phyloP scores from a whole-genome alignment of 2,888 invertebrate species.

The Ophioninae sp. region DNA sequence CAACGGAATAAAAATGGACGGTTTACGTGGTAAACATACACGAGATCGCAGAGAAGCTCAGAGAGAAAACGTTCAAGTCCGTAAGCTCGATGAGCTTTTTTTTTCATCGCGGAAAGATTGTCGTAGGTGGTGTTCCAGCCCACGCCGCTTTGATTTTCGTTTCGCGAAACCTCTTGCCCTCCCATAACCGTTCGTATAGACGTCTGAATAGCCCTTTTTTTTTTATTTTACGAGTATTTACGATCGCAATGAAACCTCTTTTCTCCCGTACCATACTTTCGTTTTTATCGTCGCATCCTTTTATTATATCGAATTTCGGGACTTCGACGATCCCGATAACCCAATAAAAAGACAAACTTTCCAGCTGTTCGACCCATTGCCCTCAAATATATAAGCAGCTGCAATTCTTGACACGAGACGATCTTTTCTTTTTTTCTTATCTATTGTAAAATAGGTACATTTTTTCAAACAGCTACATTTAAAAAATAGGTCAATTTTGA shows the following conservation, averaged over 20 bases:
- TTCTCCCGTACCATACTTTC: constrained; percentile 17
- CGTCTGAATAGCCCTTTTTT: constrained; percentile 41
- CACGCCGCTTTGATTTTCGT: constrained; percentile 16
- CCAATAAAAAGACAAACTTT: background rate
- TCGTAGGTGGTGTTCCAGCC: background rate
- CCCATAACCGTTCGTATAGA: constrained; percentile 14
- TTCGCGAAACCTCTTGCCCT: background rate
- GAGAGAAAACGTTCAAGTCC: constrained; percentile 11
- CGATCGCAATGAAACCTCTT: constrained; percentile 16
- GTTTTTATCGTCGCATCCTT: background rate
- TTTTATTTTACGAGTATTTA: constrained; percentile 50
- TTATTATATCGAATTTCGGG: constrained; percentile 1
- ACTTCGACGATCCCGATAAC: background rate
- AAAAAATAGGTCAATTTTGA: too few relatives aligned
- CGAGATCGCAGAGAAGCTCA: background rate
- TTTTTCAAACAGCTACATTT: too few relatives aligned
- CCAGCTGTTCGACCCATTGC: background rate
- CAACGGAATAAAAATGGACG: background rate
- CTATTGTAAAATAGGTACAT: background rate
- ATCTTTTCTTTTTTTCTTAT: background rate
- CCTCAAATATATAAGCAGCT: background rate
- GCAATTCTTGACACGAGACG: background rate
- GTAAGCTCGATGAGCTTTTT: constrained; percentile 11
- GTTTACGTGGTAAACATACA: background rate
- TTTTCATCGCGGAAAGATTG: constrained; percentile 31